A percentile compares a stretch with the other conserved stretches of the same genome.
phyloP scores from a whole-genome alignment of 2,113 vertebrate genomes.

The Vanacampus margaritifer region DNA sequence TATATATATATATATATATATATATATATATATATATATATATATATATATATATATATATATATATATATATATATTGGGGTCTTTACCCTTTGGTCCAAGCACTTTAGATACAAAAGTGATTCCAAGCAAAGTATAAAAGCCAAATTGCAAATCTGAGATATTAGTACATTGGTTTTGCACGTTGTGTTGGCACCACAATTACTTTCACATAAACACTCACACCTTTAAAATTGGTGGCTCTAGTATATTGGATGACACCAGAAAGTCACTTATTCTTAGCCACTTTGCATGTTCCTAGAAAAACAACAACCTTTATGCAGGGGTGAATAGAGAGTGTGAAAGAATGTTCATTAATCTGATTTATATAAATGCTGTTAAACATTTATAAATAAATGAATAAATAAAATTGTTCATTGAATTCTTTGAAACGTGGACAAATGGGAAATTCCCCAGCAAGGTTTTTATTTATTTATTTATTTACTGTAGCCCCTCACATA shows the following conservation, averaged over 20 bases:
- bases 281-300: constrained; percentile 9
- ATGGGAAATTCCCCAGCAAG: too few species aligned
- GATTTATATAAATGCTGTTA: too few species aligned
- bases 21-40: too few species aligned
- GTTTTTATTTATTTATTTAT: too few species aligned
- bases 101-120: constrained; percentile 2
- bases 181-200: constrained; percentile 12
- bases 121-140: constrained; percentile 26
- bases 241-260: constrained; percentile 23
- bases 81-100: too few species aligned
- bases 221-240: constrained; percentile 22
- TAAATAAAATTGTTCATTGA: too few species aligned
- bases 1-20: too few species aligned
- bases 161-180: constrained; percentile 13
- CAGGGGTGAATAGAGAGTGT: background rate
- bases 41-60: too few species aligned
- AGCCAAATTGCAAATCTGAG: constrained; percentile 24
- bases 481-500: too few species aligned
- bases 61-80: too few species aligned
- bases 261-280: constrained; percentile 42
- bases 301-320: background rate
- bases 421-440: too few species aligned
- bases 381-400: background rate
- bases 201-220: constrained; percentile 3
- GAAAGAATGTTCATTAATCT: background rate